Conservation (phyloP, 2,113 vertebrate genomes). For the Chlorodrepanis virens region DNA sequence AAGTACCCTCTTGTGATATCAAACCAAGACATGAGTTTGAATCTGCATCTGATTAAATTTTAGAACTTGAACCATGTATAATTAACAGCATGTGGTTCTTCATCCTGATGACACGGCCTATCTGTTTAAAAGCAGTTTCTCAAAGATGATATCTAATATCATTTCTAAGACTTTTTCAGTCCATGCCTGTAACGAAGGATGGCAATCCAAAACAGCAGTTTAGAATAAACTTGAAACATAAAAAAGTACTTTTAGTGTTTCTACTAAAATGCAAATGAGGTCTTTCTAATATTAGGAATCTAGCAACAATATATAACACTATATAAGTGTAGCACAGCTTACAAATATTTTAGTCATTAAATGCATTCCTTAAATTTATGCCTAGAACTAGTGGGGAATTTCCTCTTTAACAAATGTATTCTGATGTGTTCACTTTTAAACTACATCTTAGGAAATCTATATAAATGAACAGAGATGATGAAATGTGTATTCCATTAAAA, state of each 20-base stretch:
- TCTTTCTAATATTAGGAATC: not conserved
- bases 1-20: not conserved
- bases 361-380: not conserved
- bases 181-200: not conserved
- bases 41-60: slow-evolving; percentile 26
- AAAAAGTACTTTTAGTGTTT: not conserved
- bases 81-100: not conserved
- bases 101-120: not conserved
- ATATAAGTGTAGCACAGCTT: not conserved
- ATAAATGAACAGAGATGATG: slow-evolving; percentile 19
- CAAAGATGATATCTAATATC: not conserved
- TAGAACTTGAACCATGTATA: not conserved
- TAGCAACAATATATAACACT: not conserved
- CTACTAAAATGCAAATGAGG: not conserved
- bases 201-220: not conserved
- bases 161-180: not conserved
- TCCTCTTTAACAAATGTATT: not conserved
- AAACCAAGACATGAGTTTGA: not conserved
- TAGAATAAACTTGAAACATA: not conserved
- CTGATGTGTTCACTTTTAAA: not conserved
- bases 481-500: slow-evolving; percentile 42
- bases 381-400: not conserved
- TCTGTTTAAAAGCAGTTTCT: slow-evolving; percentile 18
- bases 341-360: not conserved
- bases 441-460: not conserved